Base-by-base conservation (phyloP, 2,113 vertebrate genomes). In the Macquaria ambigua region DNA sequence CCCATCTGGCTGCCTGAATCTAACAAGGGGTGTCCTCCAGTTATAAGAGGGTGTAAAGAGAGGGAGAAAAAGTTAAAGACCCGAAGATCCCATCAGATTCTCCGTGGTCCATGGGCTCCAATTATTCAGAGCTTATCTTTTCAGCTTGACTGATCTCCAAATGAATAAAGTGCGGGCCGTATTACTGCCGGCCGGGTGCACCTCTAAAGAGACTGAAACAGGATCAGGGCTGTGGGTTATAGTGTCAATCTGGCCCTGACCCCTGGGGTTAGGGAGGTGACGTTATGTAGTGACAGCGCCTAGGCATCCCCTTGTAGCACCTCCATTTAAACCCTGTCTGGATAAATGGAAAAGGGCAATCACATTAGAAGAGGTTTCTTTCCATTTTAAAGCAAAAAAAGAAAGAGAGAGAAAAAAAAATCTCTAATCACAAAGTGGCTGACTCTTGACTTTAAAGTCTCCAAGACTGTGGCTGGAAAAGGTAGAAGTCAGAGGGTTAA, bases 81-180 rank as follows among this genome's bases (percentile, higher is more conserved):
- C 86, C 25, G 11, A 80, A 91, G 91, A 94, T 91, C 93, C 89
- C 91, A 89, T 94, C 93, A 95, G 95, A 96, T 96, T 97, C 94
- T 96, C 95, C 94, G 90, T 95, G 96, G 96, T 97, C 95, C 93
- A 94, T 93, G 95, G 97, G 87, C 95, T 96, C 96, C 96, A 97
- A 97, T 98, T 97, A 97, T 97, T 97, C 97, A 96, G 95, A 97
- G 97, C 97, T 98, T 97, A 98, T 98, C 97, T 96, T 96, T 96
- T 96, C 96, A 97, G 96, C 94, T 94, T 82, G 86, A 94, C 93
- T 96, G 96, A 96, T 96, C 95, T 94, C 93, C 89, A 89, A 94
- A 92, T 97, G 97, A 97, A 97, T 97, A 96, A 97, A 96, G 96
- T 96, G 95, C 92, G 93, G 93, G 93, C 92, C 93, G 90, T 37